Evolutionary conservation across 2,888 invertebrate genomes (phyloP).

Genomic region (Sarcophaga caerulescens): DNA sequence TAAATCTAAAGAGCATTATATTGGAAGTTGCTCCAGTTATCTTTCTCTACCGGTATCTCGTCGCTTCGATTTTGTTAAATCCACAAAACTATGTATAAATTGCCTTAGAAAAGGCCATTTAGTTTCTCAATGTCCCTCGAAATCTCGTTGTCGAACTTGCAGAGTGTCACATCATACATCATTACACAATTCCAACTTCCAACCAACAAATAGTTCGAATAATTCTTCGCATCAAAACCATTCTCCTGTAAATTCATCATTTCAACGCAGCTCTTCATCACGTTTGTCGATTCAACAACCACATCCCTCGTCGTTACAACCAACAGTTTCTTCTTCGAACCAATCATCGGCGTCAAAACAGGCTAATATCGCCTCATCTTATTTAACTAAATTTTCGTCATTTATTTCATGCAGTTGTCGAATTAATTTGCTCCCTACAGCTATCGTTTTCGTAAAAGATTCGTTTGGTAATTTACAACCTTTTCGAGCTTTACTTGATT

Average conservation of each 20-base stretch:
- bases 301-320: background rate
- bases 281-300: too few species aligned
- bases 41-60: background rate
- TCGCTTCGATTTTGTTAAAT: slow-evolving; percentile 30
- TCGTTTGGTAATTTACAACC: slow-evolving; percentile 41
- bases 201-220: background rate
- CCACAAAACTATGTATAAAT: slow-evolving; percentile 14
- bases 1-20: slow-evolving; percentile 15
- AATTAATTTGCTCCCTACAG: slow-evolving; percentile 11
- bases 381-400: slow-evolving; percentile 3
- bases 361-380: slow-evolving; percentile 3
- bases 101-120: slow-evolving; percentile 28
- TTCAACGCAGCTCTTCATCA: background rate
- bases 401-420: background rate
- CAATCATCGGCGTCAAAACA: background rate
- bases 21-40: slow-evolving; percentile 2
- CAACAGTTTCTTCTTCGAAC: background rate
- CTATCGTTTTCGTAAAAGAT: slow-evolving; percentile 34
- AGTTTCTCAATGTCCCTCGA: slow-evolving; percentile 2
- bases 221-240: slow-evolving; percentile 5
- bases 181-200: background rate
- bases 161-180: slow-evolving; percentile 31
- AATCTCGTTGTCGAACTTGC: slow-evolving; percentile 26
- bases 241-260: background rate
- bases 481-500: slow-evolving; percentile 44